These are phyloP conservation scores for Sebastes vulpes DNA, from an alignment of 2,797 vertebrate species.

Conservation along the genomic window DNA sequence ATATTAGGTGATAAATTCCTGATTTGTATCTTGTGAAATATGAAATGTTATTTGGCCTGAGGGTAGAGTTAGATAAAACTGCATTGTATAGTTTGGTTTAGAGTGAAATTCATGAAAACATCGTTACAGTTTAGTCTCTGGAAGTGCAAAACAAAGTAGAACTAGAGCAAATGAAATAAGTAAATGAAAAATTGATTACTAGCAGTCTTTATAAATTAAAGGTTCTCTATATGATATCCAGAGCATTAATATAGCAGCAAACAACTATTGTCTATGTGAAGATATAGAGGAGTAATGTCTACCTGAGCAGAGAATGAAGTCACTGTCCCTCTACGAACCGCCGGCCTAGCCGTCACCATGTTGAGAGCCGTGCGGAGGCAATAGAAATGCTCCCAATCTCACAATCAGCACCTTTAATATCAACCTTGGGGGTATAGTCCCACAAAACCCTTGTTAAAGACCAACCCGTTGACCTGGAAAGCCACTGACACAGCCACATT, in stretches of 20 bases:
- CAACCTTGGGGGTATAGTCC: neutral
- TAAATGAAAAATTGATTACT: neutral
- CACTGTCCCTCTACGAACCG: too few species aligned
- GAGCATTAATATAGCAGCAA: too few species aligned
- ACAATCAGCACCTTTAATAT: neutral
- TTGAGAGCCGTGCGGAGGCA: too few species aligned
- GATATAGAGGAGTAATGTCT: too few species aligned
- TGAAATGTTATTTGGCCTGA: conserved; percentile 15
- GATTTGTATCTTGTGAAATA: conserved; percentile 13
- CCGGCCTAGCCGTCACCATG: too few species aligned
- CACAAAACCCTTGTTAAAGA: neutral
- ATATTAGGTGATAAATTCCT: conserved; percentile 27
- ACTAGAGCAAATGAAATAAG: neutral
- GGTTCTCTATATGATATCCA: too few species aligned
- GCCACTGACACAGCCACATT: conserved; percentile 25
- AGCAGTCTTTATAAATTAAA: neutral
- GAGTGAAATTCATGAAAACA: conserved; percentile 26
- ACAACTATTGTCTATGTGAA: too few species aligned
- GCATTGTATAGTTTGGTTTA: conserved; percentile 12
- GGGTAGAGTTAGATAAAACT: conserved; percentile 20
- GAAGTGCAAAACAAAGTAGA: conserved; percentile 10
- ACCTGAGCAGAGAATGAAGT: too few species aligned
- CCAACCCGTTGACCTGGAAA: conserved; percentile 32
- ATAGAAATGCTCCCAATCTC: too few species aligned
- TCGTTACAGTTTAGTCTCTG: conserved; percentile 9